A percentile compares a stretch with the other conserved stretches of the same genome.
Evolutionary conservation across 2,888 invertebrate genomes (phyloP).

Genomic region (Conops quadrifasciatus): DNA sequence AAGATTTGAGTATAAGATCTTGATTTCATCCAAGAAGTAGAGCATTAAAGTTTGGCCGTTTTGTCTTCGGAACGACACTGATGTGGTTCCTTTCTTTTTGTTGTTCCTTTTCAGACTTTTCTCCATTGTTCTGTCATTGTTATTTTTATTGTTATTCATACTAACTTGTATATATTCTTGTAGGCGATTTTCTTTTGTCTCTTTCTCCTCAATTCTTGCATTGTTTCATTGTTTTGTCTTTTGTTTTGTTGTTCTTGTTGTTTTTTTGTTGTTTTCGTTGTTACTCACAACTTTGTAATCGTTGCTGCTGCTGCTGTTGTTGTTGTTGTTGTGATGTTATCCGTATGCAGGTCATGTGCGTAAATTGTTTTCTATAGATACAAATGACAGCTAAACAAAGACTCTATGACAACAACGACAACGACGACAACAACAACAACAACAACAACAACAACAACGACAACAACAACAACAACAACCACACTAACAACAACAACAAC

Average conservation of each 20-base stretch:
- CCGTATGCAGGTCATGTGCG: conserved; percentile 29
- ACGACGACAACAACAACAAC: neutral
- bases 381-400: conserved; percentile 22
- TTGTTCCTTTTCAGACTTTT: neutral
- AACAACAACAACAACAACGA: neutral
- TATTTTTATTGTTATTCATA: conserved; percentile 8
- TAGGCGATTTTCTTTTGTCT: too few relatives aligned
- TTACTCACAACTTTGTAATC: too few relatives aligned
- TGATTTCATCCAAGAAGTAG: neutral
- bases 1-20: too few relatives aligned
- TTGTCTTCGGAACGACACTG: neutral
- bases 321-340: conserved; percentile 4
- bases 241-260: neutral
- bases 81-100: neutral
- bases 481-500: neutral
- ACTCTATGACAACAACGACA: conserved; percentile 11
- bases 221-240: neutral
- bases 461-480: neutral
- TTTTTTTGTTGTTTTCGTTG: conserved; percentile 12
- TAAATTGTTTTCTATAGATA: conserved; percentile 6
- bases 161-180: too few relatives aligned
- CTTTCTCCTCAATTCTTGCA: neutral
- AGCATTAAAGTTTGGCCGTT: neutral
- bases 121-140: neutral
- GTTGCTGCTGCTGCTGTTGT: neutral